Conservation (phyloP, 2,113 vertebrate species). For the Monopterus albus region DNA sequence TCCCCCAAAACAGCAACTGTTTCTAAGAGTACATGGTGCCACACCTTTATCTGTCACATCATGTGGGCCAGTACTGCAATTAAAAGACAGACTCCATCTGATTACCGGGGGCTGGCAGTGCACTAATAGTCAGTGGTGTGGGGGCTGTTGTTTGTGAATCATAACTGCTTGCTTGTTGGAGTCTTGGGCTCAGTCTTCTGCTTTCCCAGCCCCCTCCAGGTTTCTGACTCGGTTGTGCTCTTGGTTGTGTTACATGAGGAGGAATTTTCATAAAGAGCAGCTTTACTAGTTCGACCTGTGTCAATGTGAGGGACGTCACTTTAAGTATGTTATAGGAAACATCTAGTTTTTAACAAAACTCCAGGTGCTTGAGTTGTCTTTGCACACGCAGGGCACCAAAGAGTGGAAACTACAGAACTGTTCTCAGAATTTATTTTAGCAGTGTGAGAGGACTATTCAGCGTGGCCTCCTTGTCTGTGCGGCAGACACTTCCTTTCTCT, state of each 20-base stretch:
- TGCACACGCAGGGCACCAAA: background rate
- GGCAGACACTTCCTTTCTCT: constrained; percentile 61
- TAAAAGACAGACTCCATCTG: constrained; percentile 13
- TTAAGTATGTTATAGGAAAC: background rate
- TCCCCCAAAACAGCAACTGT: constrained; percentile 44
- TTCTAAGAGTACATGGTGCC: constrained; percentile 1
- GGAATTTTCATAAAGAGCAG: constrained; percentile 43
- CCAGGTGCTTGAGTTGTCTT: background rate
- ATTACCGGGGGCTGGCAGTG: constrained; percentile 1
- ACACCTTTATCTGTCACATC: background rate
- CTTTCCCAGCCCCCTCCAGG: constrained; percentile 40
- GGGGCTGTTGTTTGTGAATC: constrained; percentile 20
- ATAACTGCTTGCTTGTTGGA: constrained; percentile 20
- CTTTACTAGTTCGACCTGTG: constrained; percentile 17
- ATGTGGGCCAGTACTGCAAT: background rate
- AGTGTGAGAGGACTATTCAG: constrained; percentile 46
- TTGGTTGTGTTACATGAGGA: constrained; percentile 64
- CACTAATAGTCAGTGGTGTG: background rate
- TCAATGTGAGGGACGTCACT: background rate
- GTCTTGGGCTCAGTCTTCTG: constrained; percentile 34
- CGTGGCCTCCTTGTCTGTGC: constrained; percentile 26
- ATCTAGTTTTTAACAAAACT: constrained; percentile 13
- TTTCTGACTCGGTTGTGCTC: constrained; percentile 17
- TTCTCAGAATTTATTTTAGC: constrained; percentile 58
- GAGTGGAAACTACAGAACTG: constrained; percentile 12